Conservation (phyloP, 2,113 vertebrate genomes). For the Mormoops blainvillei region DNA sequence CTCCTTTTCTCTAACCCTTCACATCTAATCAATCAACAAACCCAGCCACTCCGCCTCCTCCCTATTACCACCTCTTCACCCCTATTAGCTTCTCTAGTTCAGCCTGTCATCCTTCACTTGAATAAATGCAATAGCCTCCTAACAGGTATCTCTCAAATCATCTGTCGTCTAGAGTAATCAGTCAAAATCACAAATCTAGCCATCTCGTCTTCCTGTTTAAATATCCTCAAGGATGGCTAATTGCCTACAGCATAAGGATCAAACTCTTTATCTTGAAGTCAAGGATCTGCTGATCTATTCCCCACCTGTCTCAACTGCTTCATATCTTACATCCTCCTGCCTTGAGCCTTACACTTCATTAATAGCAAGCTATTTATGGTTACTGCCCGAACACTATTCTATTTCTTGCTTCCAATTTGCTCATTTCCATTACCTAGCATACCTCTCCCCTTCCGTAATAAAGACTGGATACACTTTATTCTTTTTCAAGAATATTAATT, state of each 20-base stretch:
- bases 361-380: background rate
- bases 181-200: background rate
- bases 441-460: background rate
- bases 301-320: background rate
- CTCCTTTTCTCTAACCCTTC: background rate
- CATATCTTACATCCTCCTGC: background rate
- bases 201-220: background rate
- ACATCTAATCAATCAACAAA: background rate
- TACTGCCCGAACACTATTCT: background rate
- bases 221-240: background rate
- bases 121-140: background rate
- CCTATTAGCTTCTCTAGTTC: background rate
- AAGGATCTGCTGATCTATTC: background rate
- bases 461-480: background rate
- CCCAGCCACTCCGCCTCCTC: background rate
- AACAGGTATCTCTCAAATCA: background rate
- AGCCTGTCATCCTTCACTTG: background rate
- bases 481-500: background rate
- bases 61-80: background rate
- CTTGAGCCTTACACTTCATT: background rate
- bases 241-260: background rate
- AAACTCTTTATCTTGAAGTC: background rate
- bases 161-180: background rate
- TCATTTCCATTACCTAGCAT: background rate
- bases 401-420: background rate